A percentile compares a stretch with the other conserved stretches of the same genome.
phyloP scores from a whole-genome alignment of 2,113 vertebrate genomes.

The Pachycephala philippinensis region DNA sequence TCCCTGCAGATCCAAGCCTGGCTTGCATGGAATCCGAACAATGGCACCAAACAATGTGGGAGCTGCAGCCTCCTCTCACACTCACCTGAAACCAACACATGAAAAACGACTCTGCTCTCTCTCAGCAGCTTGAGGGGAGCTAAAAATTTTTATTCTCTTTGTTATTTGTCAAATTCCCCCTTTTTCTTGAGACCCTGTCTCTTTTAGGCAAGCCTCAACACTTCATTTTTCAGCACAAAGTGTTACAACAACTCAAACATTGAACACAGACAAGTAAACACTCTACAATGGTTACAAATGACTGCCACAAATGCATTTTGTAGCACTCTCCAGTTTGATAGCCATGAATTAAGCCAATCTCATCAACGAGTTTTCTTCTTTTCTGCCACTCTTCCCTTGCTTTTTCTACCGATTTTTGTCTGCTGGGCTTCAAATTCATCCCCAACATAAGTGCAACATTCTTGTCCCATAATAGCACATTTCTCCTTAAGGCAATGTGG shows the following conservation, averaged over 20 bases:
- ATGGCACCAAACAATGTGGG: not conserved
- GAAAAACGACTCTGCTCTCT: not conserved
- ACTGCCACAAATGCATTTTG: not conserved
- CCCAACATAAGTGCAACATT: not conserved
- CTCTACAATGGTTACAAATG: not conserved
- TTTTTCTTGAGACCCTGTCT: not conserved
- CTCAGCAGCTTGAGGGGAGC: not conserved
- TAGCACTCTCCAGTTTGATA: not conserved
- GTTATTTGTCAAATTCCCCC: not conserved
- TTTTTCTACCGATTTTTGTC: not conserved
- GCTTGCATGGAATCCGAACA: not conserved
- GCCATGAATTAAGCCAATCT: not conserved
- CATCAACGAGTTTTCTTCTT: not conserved
- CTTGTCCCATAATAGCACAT: not conserved
- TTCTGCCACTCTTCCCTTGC: not conserved
- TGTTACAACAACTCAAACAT: fast-evolving
- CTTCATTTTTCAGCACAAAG: not conserved
- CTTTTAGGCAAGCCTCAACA: not conserved
- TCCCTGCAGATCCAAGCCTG: not conserved
- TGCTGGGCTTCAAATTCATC: not conserved
- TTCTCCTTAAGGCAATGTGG: not conserved
- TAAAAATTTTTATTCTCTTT: not conserved
- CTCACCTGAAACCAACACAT: not conserved
- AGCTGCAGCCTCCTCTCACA: not conserved
- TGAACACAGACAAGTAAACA: not conserved